Percentiles rank a stretch among this genome's conserved stretches.
Evolutionary conservation across 1,140 invertebrate species (phyloP).

Genomic region (Euschistus heros): DNA sequence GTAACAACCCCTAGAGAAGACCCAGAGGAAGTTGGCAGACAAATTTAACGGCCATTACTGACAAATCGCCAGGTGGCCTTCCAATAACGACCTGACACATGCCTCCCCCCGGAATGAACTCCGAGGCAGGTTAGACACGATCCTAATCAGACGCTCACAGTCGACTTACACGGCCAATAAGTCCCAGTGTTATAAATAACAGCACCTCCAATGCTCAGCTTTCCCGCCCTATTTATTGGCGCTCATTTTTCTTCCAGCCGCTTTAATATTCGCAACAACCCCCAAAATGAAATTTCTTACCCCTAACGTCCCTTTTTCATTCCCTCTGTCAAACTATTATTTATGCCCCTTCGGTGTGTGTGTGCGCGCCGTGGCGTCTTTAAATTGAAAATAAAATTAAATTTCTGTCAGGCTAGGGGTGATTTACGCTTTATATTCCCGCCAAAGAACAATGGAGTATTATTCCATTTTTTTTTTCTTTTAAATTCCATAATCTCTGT

Average conservation of each 20-base stretch:
- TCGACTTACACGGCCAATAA: neutral
- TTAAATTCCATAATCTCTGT: no score
- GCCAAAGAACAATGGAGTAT: no score
- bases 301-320: neutral
- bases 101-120: no score
- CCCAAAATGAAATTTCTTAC: slow-evolving; percentile 8
- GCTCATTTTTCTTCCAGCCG: neutral
- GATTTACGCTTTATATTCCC: neutral
- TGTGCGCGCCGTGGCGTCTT: neutral
- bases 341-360: slow-evolving; percentile 5
- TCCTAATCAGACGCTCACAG: neutral
- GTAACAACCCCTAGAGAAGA: no score
- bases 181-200: neutral
- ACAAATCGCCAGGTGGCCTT: no score
- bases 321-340: slow-evolving; percentile 9
- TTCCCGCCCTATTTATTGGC: neutral
- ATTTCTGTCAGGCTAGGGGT: neutral
- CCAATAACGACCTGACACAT: no score
- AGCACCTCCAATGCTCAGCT: neutral
- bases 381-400: slow-evolving; percentile 6
- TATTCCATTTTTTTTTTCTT: no score
- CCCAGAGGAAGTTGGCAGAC: no score
- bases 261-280: slow-evolving; percentile 7
- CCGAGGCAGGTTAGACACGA: no score
- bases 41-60: no score